phyloP scores from a whole-genome alignment of 2,797 vertebrate genomes.

The Spheniscus humboldti region DNA sequence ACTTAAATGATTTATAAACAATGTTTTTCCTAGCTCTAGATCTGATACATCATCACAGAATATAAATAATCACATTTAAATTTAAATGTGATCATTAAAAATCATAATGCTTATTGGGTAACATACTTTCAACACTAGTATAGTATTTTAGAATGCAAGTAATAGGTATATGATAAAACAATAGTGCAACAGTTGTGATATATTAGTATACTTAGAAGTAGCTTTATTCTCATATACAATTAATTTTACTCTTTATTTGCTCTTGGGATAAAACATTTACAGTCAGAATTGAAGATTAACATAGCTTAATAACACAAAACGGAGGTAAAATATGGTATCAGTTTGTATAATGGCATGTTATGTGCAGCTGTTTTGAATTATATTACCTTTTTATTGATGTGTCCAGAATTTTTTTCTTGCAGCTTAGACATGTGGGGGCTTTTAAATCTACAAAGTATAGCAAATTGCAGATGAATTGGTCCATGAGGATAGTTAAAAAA shows the following conservation, averaged over 20 bases:
- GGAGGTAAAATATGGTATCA: slow-evolving; percentile 70
- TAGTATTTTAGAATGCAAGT: background rate
- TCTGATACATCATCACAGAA: background rate
- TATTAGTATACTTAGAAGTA: background rate
- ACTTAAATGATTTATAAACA: background rate
- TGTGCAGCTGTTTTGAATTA: slow-evolving; percentile 74
- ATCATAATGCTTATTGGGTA: background rate
- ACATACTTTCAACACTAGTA: background rate
- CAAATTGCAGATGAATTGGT: slow-evolving; percentile 77
- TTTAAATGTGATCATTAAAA: background rate
- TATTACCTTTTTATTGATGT: slow-evolving; percentile 72
- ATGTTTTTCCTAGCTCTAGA: background rate
- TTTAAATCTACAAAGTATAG: slow-evolving; percentile 71
- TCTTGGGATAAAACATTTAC: slow-evolving; percentile 33
- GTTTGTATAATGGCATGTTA: slow-evolving; percentile 73
- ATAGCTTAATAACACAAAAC: slow-evolving; percentile 49
- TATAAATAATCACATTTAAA: background rate
- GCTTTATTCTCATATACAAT: background rate
- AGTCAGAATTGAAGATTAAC: slow-evolving; percentile 46
- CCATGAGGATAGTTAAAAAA: slow-evolving; percentile 58
- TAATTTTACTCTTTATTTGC: background rate
- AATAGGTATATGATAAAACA: background rate
- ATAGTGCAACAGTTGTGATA: background rate
- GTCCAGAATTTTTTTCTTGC: slow-evolving; percentile 69
- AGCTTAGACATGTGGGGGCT: slow-evolving; percentile 68